Evolutionary conservation across 2,888 invertebrate species (phyloP).

Genomic region (Drosophila seclusa): DNA sequence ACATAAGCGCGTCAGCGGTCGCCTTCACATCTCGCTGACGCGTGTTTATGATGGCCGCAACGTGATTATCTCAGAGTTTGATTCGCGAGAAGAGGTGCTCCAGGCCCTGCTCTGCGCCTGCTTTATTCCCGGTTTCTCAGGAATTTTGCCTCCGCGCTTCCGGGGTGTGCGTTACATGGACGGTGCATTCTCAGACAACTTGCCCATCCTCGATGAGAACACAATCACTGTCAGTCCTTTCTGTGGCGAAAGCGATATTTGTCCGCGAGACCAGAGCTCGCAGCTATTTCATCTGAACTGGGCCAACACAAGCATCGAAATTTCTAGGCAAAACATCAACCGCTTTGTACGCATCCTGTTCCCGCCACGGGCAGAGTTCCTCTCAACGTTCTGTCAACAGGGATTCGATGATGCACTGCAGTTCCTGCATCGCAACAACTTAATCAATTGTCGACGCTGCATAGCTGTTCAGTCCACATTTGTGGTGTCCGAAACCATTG

Average conservation of each 20-base stretch:
- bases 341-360: conserved; percentile 96
- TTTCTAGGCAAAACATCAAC: conserved; percentile 97
- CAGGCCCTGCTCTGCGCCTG: conserved; percentile 96
- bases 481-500: conserved; percentile 90
- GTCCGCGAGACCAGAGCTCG: conserved; percentile 93
- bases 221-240: conserved; percentile 98
- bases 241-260: conserved; percentile 98
- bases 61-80: conserved; percentile 96
- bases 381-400: conserved; percentile 98
- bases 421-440: conserved; percentile 93
- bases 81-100: conserved; percentile 94
- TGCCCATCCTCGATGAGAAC: conserved; percentile 96
- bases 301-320: conserved; percentile 96
- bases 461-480: conserved; percentile 94
- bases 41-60: conserved; percentile 97
- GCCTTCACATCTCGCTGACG: conserved; percentile 97
- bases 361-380: conserved; percentile 96
- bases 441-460: conserved; percentile 97
- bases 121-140: conserved; percentile 98
- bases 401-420: conserved; percentile 97
- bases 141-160: conserved; percentile 94
- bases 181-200: conserved; percentile 97
- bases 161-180: conserved; percentile 97
- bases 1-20: conserved; percentile 95
- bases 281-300: conserved; percentile 94